These are phyloP conservation scores for Atrina japonica DNA, from an alignment of 2,888 invertebrate species.

Conservation along the genomic window DNA sequence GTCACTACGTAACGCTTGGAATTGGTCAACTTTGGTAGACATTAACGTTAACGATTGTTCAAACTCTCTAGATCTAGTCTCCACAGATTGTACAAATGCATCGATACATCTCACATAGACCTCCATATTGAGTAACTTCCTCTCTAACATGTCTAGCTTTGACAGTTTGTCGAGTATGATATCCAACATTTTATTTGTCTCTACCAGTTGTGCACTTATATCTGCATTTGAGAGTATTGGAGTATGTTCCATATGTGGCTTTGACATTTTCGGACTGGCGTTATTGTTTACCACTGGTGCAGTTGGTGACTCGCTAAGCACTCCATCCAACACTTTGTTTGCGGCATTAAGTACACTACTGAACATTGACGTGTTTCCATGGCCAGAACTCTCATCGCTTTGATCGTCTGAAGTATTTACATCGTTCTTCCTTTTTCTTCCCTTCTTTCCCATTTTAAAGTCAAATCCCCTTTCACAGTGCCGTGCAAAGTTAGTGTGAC, in stretches of 20 bases:
- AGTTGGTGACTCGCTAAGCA: not conserved
- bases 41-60: not conserved
- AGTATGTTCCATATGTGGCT: not conserved
- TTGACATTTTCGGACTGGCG: not conserved
- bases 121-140: not conserved
- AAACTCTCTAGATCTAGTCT: not conserved
- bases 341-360: not conserved
- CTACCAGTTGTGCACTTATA: too few relatives aligned
- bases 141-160: not conserved
- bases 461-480: not conserved
- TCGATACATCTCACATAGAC: not conserved
- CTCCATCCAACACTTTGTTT: too few relatives aligned
- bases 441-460: not conserved
- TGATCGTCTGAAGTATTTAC: not conserved
- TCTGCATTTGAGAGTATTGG: not conserved
- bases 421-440: not conserved
- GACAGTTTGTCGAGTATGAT: too few relatives aligned
- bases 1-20: not conserved
- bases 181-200: too few relatives aligned
- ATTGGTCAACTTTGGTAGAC: not conserved
- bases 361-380: not conserved
- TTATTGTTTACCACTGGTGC: not conserved
- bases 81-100: not conserved
- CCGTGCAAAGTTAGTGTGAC: too few relatives aligned
- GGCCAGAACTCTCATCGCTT: not conserved